Evolutionary conservation across 2,113 vertebrate genomes (phyloP), one percentile per base, ranked within the genome.

Genomic region (Xenopus borealis): DNA sequence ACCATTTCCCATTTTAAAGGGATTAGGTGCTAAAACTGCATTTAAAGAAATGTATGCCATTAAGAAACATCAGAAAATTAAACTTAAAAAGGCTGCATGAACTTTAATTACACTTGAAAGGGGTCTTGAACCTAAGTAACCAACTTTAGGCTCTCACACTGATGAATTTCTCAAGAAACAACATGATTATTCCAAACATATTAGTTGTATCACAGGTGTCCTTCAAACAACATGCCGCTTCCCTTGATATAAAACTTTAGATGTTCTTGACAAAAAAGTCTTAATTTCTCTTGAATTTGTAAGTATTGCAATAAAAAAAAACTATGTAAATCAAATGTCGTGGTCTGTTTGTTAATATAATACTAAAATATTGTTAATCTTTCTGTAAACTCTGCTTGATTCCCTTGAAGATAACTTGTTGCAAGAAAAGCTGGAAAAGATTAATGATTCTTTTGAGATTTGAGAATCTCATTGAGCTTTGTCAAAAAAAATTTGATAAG

Each of bases 401-500:
- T 23, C 72, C 20, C 80, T 82, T 81, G 57, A 83, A 84, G 75
- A 83, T 78, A 82, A 86, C 79, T 64, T 77, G 10, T 66, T 8
- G 55, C 68, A 70, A 64, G 66, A 77, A 9, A 55, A 75, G 16
- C 5, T 20, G 8, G 10, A 64, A 8, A 70, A 68, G 80, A 82
- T 80, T 83, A 84, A 86, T 83, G 78, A 11, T 81, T 79, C 59
- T 78, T 82, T 77, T 79, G 58, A 73, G 77, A 78, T 78, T 64
- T 72, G 72, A 86, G 83, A 82, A 64, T 0, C 17, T 70, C 68
- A 78, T 72, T 75, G 59, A 77, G 58, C 66, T 76, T 62, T 80
- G 79, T 82, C 69, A 81, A 80, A n/a, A n/a, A 70, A 13, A 69
- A 78, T 46, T 65, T 80, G 79, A 79, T 83, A 75, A 85, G 85